A percentile compares a stretch with the other conserved stretches of the same genome.
These are phyloP conservation scores for Propithecus coquereli DNA, from an alignment of 2,113 vertebrate species.

Conservation along the genomic window DNA sequence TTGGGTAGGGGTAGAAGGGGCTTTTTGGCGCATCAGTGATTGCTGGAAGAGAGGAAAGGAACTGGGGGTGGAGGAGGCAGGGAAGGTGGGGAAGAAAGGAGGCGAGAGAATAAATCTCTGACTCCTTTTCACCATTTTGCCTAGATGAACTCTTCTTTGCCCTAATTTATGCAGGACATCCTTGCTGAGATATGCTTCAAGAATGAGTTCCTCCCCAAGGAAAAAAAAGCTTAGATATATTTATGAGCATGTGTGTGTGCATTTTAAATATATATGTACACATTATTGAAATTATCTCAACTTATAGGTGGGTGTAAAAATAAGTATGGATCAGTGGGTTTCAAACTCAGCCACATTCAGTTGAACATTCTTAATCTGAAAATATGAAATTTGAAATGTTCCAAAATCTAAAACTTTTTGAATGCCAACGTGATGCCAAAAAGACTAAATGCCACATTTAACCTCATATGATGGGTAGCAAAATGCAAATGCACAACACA, in stretches of 20 bases:
- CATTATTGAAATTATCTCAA: background rate
- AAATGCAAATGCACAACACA: background rate
- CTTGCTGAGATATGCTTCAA: background rate
- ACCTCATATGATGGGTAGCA: background rate
- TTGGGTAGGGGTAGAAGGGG: background rate
- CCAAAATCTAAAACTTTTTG: background rate
- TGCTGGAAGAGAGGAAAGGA: background rate
- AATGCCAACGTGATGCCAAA: background rate
- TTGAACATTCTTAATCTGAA: background rate
- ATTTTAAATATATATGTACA: background rate
- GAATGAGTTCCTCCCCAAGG: background rate
- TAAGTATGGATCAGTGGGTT: background rate
- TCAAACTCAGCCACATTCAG: background rate
- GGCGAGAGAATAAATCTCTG: background rate
- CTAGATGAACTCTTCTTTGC: background rate
- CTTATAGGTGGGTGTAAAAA: background rate
- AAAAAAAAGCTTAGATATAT: background rate
- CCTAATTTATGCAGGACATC: background rate
- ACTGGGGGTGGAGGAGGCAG: background rate
- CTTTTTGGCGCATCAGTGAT: background rate
- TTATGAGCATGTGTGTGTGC: background rate
- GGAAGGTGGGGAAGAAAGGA: background rate
- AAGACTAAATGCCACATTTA: background rate
- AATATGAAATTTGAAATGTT: background rate
- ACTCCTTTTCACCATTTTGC: background rate